Conservation (phyloP, 2,113 vertebrate species). For the Nycticryphes semicollaris region DNA sequence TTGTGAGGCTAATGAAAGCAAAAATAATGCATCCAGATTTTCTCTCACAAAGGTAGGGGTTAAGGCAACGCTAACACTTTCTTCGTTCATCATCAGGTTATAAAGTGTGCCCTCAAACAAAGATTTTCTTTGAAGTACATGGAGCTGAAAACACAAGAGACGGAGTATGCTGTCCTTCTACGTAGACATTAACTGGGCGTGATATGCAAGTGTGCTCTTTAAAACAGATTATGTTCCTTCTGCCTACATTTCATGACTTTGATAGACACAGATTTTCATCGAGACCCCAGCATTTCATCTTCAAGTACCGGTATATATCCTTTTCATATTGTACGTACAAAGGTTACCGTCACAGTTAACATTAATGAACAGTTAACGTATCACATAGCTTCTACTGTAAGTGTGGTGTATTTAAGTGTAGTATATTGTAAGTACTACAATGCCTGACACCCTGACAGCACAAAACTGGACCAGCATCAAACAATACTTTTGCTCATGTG, state of each 20-base stretch:
- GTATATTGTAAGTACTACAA: neutral
- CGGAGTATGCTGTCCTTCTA: conserved; percentile 50
- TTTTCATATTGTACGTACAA: neutral
- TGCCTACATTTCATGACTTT: conserved; percentile 37
- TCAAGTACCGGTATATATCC: neutral
- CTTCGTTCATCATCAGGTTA: conserved; percentile 58
- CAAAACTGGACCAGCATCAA: neutral
- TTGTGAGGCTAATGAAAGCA: conserved; percentile 6
- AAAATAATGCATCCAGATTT: conserved; percentile 10
- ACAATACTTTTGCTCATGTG: neutral
- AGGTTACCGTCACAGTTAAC: neutral
- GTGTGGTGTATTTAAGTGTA: neutral
- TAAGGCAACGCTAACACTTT: conserved; percentile 42
- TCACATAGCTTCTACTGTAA: neutral
- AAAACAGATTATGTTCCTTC: conserved; percentile 13
- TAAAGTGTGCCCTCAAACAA: conserved; percentile 59
- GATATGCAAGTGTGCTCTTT: conserved; percentile 57
- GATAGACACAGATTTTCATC: conserved; percentile 10
- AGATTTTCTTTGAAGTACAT: conserved; percentile 70
- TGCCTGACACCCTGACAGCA: neutral
- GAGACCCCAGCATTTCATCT: conserved; percentile 1
- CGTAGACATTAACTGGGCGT: conserved; percentile 54
- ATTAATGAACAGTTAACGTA: neutral
- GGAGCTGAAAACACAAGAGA: conserved; percentile 63
- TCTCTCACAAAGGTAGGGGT: conserved; percentile 11